Evolutionary conservation across 2,797 vertebrate genomes (phyloP).

Genomic region (Myotis daubentonii): DNA sequence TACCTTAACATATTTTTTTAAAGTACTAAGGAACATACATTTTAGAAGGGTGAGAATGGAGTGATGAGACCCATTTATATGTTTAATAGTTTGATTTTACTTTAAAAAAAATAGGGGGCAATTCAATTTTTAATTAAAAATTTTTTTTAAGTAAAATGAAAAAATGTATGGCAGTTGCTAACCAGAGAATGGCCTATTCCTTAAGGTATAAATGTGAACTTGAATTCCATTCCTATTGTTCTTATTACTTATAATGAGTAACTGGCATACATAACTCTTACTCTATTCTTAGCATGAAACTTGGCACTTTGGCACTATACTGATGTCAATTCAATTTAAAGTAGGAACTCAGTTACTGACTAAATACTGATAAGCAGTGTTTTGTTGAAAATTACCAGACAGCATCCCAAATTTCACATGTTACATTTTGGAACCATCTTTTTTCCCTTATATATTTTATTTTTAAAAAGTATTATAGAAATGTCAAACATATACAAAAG

Average conservation of each 20-base stretch:
- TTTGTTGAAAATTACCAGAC: slow-evolving; percentile 35
- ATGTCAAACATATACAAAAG: slow-evolving; percentile 16
- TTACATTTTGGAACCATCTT: slow-evolving; percentile 19
- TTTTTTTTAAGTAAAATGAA: slow-evolving; percentile 32
- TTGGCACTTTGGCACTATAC: slow-evolving; percentile 44
- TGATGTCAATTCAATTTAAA: slow-evolving; percentile 44
- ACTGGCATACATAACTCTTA: slow-evolving; percentile 35
- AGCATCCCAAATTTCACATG: slow-evolving; percentile 45
- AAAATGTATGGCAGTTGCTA: background rate
- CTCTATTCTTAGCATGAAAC: slow-evolving; percentile 65
- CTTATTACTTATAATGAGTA: slow-evolving; percentile 43
- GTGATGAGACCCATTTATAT: background rate
- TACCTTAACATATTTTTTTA: background rate
- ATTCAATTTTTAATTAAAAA: slow-evolving; percentile 39
- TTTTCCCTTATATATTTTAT: background rate
- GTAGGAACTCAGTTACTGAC: background rate
- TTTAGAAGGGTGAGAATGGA: slow-evolving; percentile 10
- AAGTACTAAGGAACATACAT: background rate
- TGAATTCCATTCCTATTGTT: background rate
- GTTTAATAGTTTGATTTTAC: slow-evolving; percentile 14
- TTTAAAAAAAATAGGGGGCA: background rate
- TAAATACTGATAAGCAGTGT: slow-evolving; percentile 39
- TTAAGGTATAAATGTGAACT: slow-evolving; percentile 28
- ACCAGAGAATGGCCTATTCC: background rate
- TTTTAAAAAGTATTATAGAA: background rate